phyloP scores from a whole-genome alignment of 2,797 vertebrate genomes.

The Danio aesculapii region DNA sequence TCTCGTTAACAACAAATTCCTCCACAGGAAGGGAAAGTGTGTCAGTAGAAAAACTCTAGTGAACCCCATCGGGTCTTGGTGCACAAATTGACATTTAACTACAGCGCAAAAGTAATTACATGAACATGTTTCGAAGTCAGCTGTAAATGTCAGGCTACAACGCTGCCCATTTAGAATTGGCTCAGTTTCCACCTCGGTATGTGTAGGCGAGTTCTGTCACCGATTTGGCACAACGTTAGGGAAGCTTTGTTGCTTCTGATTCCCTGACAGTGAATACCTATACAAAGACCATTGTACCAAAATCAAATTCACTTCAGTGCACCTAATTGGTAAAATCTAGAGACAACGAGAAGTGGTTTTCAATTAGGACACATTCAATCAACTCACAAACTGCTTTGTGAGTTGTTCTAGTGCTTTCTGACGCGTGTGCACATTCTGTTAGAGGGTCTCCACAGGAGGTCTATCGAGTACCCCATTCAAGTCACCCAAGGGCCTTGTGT shows the following conservation, averaged over 20 bases:
- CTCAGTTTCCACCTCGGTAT: conserved; percentile 57
- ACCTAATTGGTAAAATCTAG: conserved; percentile 14
- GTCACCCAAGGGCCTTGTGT: conserved; percentile 26
- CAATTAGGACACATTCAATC: conserved; percentile 33
- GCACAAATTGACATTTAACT: conserved; percentile 80
- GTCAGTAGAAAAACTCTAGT: conserved; percentile 51
- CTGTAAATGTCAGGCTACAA: conserved; percentile 73
- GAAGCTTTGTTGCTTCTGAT: neutral
- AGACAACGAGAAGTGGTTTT: conserved; percentile 28
- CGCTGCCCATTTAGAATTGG: conserved; percentile 67
- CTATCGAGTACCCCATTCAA: conserved; percentile 25
- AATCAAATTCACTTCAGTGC: conserved; percentile 8
- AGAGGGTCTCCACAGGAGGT: conserved; percentile 30
- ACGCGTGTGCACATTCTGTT: conserved; percentile 26
- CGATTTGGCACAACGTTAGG: neutral
- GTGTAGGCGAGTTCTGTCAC: conserved; percentile 36
- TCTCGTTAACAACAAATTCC: conserved; percentile 59
- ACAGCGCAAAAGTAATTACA: conserved; percentile 75
- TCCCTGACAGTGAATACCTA: conserved; percentile 4
- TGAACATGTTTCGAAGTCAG: conserved; percentile 69
- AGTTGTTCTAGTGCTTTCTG: conserved; percentile 17
- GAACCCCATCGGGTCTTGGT: conserved; percentile 62
- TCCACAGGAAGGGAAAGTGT: conserved; percentile 50
- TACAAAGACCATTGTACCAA: neutral
- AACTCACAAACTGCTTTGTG: conserved; percentile 21